Conservation (phyloP, 2,113 vertebrate genomes). For the Lepus timidus region DNA sequence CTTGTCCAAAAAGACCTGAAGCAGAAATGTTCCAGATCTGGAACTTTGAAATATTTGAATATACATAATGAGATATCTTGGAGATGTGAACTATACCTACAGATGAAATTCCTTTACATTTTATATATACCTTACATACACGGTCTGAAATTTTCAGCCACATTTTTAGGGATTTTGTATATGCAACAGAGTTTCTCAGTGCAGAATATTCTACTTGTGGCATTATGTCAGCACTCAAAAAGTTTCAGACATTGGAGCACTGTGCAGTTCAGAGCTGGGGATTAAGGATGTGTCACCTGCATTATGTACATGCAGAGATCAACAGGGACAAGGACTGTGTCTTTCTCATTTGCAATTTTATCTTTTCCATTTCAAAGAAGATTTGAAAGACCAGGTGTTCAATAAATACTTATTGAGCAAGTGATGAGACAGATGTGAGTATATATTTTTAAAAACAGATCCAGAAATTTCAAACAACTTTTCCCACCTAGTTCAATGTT, state of each 20-base stretch:
- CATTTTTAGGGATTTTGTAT: background rate
- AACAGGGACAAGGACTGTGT: background rate
- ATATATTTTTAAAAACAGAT: background rate
- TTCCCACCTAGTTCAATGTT: background rate
- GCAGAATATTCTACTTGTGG: background rate
- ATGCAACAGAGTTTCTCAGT: background rate
- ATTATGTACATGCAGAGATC: background rate
- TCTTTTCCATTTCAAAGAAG: background rate
- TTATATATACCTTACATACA: background rate
- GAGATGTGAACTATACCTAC: no score
- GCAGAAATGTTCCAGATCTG: background rate
- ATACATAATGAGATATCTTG: background rate
- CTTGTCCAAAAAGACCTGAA: background rate
- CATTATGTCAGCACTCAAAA: background rate
- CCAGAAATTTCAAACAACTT: background rate
- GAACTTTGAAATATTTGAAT: background rate
- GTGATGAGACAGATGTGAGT: background rate
- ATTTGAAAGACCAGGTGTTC: background rate
- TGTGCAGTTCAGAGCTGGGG: background rate
- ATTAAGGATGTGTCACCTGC: background rate
- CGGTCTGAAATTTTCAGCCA: background rate
- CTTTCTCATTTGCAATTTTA: background rate
- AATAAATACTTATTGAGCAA: background rate
- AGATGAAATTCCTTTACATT: background rate
- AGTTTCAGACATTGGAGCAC: background rate